phyloP scores from a whole-genome alignment of 2,797 vertebrate species.

The Otus scops region DNA sequence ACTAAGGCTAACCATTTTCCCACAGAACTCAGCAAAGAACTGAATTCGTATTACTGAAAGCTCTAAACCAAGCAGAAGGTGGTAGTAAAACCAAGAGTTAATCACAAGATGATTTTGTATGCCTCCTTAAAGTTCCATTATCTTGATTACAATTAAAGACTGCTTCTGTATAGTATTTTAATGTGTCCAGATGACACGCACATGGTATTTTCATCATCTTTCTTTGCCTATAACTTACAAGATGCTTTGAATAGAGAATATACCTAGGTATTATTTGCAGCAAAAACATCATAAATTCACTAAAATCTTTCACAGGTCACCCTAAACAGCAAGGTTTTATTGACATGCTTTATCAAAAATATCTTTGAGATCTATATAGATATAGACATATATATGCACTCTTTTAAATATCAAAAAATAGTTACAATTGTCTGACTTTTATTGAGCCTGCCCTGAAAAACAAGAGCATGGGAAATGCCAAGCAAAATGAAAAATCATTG shows the following conservation, averaged over 20 bases:
- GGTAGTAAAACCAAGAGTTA: not conserved
- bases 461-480: not conserved
- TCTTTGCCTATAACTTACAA: not conserved
- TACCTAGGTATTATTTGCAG: not conserved
- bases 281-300: not conserved
- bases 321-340: not conserved
- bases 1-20: not conserved
- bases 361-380: not conserved
- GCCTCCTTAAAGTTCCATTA: not conserved
- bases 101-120: not conserved
- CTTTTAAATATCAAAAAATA: not conserved
- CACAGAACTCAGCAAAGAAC: not conserved
- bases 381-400: not conserved
- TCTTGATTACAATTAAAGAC: not conserved
- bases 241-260: not conserved
- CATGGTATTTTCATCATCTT: not conserved
- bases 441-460: not conserved
- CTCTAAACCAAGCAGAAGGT: not conserved
- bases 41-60: not conserved
- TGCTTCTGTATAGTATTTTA: not conserved
- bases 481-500: not conserved
- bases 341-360: not conserved
- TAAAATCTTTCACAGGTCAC: not conserved
- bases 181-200: not conserved
- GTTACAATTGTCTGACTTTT: not conserved